Conservation (phyloP, 2,113 vertebrate genomes). For the Tetrax tetrax region DNA sequence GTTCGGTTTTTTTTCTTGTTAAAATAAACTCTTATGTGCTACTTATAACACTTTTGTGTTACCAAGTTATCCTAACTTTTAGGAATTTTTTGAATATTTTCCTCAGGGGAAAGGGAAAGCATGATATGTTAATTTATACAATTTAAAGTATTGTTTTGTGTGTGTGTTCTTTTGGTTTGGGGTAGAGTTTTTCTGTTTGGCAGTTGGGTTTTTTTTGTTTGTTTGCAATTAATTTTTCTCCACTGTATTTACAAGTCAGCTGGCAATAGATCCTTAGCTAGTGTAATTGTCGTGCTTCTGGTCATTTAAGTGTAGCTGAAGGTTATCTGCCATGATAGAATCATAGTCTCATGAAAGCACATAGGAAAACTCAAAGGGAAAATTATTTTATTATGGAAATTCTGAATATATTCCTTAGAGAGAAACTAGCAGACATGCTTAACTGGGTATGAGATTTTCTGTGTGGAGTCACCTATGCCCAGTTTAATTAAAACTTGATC, state of each 20-base stretch:
- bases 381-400: slow-evolving; percentile 24
- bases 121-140: not conserved
- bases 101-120: not conserved
- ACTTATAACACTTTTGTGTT: not conserved
- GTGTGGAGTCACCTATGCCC: not conserved
- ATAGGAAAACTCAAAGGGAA: not conserved
- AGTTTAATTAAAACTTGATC: slow-evolving; percentile 7
- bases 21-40: not conserved
- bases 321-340: not conserved
- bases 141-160: not conserved
- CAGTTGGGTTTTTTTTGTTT: not conserved
- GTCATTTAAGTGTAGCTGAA: not conserved
- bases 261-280: not conserved
- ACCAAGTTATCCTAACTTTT: not conserved
- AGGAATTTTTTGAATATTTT: not conserved
- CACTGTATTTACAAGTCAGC: not conserved
- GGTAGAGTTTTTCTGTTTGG: not conserved
- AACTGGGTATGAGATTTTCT: slow-evolving; percentile 14
- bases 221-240: not conserved
- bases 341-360: not conserved
- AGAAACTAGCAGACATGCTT: not conserved
- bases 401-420: not conserved
- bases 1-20: not conserved
- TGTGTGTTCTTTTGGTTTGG: not conserved
- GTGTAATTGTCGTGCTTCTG: not conserved